These are phyloP conservation scores for Noctua janthina DNA, from an alignment of 2,888 invertebrate species.

Conservation along the genomic window DNA sequence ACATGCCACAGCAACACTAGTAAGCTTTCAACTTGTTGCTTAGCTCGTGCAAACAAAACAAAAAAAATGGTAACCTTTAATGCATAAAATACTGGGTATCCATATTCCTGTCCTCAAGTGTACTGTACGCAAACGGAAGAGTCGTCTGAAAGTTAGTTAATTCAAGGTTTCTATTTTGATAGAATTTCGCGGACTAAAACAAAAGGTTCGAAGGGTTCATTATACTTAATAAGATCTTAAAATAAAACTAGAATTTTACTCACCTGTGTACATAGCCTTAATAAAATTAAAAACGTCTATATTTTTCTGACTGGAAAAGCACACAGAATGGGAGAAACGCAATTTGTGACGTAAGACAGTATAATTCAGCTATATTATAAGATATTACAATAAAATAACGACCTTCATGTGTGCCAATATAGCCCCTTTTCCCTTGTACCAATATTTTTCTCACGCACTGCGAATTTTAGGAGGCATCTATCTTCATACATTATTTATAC, in stretches of 20 bases:
- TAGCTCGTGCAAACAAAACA: not conserved
- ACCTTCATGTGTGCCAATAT: not conserved
- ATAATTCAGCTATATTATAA: not conserved
- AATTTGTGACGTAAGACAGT: not conserved
- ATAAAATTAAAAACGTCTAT: not conserved
- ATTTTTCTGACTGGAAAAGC: not conserved
- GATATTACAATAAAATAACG: not conserved
- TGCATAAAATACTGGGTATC: not conserved
- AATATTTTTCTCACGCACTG: not conserved
- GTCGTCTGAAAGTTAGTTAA: constrained; percentile 4
- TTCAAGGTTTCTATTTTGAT: constrained; percentile 6
- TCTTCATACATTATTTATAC: constrained; percentile 14
- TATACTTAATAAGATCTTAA: not conserved
- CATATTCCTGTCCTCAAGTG: constrained; percentile 14
- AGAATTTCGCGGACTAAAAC: not conserved
- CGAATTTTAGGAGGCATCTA: not conserved
- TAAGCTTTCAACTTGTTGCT: not conserved
- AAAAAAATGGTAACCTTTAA: not conserved
- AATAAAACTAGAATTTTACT: not conserved
- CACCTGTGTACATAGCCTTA: not conserved
- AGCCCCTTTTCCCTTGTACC: not conserved
- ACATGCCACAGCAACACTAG: not conserved
- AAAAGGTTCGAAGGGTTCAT: not conserved
- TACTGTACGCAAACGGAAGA: not conserved
- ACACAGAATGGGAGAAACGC: not conserved